These are phyloP conservation scores for Epinotia brunnichana DNA, from an alignment of 2,888 invertebrate genomes.

Conservation along the genomic window DNA sequence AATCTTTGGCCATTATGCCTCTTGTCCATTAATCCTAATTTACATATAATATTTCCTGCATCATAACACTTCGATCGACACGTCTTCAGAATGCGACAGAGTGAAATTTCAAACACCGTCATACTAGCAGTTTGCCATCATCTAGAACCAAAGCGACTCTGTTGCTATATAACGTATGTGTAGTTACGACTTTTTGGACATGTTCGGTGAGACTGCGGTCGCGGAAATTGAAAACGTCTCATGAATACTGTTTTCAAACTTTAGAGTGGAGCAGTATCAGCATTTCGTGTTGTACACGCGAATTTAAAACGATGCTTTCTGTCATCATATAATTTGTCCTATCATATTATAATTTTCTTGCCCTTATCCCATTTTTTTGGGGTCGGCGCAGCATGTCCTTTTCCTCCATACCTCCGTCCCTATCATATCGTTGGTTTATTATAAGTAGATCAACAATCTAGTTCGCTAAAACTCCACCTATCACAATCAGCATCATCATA, in stretches of 20 bases:
- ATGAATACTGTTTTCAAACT: conserved; percentile 19
- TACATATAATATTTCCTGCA: not conserved
- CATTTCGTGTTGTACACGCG: not conserved
- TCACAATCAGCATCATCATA: too few relatives aligned
- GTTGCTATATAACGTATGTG: not conserved
- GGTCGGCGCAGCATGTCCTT: too few relatives aligned
- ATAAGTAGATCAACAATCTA: too few relatives aligned
- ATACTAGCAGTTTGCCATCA: conserved; percentile 6
- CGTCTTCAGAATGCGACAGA: conserved; percentile 1
- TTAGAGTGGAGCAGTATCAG: not conserved
- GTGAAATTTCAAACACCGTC: conserved; percentile 4
- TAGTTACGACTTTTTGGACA: not conserved
- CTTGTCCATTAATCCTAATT: not conserved
- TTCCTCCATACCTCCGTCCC: too few relatives aligned
- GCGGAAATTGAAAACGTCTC: conserved; percentile 33
- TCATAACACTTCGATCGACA: not conserved
- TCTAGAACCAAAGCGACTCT: not conserved
- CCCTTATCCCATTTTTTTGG: too few relatives aligned
- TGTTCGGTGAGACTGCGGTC: not conserved
- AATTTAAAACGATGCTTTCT: not conserved
- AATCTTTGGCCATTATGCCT: too few relatives aligned
- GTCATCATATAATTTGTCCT: too few relatives aligned
- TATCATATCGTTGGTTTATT: too few relatives aligned
- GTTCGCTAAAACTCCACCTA: too few relatives aligned
- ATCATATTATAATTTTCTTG: too few relatives aligned